Percentiles rank a stretch among this genome's conserved stretches.
These are phyloP conservation scores for Hystrix cristata DNA, from an alignment of 2,113 vertebrate genomes.

Conservation along the genomic window DNA sequence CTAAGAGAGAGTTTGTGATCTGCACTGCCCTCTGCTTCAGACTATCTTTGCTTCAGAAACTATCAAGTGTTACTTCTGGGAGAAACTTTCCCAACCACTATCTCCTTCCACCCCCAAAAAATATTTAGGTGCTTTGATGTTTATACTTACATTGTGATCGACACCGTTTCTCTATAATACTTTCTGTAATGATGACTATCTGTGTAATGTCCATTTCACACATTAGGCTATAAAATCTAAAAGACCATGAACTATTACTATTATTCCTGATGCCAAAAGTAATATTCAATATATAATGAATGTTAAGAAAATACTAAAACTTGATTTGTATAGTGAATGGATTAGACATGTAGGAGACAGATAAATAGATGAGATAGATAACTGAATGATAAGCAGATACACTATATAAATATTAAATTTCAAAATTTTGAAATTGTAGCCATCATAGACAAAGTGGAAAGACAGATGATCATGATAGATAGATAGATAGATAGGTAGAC, in stretches of 20 bases:
- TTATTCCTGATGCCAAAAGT: neutral
- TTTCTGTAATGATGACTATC: neutral
- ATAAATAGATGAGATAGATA: neutral
- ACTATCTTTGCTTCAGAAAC: neutral
- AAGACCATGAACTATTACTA: neutral
- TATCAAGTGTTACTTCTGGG: neutral
- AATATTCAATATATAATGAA: neutral
- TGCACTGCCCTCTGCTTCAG: neutral
- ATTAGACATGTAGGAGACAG: neutral
- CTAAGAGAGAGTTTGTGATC: neutral
- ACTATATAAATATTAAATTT: neutral
- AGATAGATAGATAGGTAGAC: neutral
- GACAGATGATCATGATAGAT: neutral
- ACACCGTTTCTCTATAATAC: neutral
- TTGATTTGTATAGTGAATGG: neutral
- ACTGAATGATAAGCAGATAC: too few relatives aligned
- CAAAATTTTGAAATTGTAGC: neutral
- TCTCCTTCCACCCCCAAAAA: rapidly evolving
- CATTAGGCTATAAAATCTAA: neutral
- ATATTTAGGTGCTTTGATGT: neutral
- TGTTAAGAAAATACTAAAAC: slow-evolving; percentile 37
- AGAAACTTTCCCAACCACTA: neutral
- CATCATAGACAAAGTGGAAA: neutral
- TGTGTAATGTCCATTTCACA: neutral
- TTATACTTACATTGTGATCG: neutral